Evolutionary conservation across 2,797 vertebrate genomes (phyloP).

Genomic region (Syngnathus rostellatus): DNA sequence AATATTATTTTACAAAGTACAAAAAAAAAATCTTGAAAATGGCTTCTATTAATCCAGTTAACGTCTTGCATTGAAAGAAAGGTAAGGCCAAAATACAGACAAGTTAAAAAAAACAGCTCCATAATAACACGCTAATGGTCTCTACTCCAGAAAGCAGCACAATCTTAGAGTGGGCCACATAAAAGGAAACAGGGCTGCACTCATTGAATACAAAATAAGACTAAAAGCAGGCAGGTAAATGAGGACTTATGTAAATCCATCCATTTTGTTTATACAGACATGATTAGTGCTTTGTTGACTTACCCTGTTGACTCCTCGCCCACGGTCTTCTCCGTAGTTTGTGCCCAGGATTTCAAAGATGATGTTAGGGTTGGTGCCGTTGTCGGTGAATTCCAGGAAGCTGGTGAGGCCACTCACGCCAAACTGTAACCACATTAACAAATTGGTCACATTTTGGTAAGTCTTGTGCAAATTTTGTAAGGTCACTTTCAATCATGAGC

Average conservation of each 20-base stretch:
- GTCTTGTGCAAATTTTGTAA: neutral
- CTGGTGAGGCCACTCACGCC: constrained; percentile 89
- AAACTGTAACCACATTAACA: constrained; percentile 65
- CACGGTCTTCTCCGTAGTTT: constrained; percentile 93
- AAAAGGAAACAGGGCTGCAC: neutral
- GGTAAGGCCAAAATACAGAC: neutral
- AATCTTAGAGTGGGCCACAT: neutral
- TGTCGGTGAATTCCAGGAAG: constrained; percentile 89
- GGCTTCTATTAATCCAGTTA: neutral
- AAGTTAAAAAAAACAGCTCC: neutral
- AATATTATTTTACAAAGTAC: neutral
- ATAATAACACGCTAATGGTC: neutral
- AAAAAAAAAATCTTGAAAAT: neutral
- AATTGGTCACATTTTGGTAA: neutral
- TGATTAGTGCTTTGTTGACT: constrained; percentile 42
- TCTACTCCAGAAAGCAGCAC: neutral
- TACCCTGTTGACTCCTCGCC: constrained; percentile 89
- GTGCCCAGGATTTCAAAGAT: constrained; percentile 97
- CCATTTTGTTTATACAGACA: constrained; percentile 9
- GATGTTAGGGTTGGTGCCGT: constrained; percentile 92
- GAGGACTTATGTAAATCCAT: constrained; percentile 34
- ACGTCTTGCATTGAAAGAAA: neutral
- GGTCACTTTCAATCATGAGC: neutral
- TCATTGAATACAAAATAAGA: constrained; percentile 1
- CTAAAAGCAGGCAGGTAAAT: constrained; percentile 12